A percentile compares a stretch with the other conserved stretches of the same genome.
Evolutionary conservation across 2,888 invertebrate species (phyloP).

Genomic region (Hydraecia micacea): DNA sequence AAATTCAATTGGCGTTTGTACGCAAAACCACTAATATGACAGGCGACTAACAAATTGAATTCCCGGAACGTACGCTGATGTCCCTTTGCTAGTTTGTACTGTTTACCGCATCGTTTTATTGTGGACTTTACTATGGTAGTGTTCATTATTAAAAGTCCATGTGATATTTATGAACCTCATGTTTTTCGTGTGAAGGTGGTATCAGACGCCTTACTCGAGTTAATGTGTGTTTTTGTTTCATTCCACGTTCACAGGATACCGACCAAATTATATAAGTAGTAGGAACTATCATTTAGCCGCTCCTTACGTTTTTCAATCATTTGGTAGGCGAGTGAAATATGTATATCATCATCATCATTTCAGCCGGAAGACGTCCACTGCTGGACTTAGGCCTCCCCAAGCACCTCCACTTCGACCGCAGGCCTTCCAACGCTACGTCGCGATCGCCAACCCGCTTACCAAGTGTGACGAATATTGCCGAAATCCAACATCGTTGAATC

Average conservation of each 20-base stretch:
- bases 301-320: not conserved
- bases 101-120: constrained; percentile 44
- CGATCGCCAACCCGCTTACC: too few species aligned
- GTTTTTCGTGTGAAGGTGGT: not conserved
- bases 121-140: constrained; percentile 1
- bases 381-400: too few species aligned
- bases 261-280: too few species aligned
- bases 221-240: not conserved
- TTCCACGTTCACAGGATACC: not conserved
- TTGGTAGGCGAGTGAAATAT: not conserved
- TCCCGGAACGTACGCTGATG: constrained; percentile 55
- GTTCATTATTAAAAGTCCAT: not conserved
- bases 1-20: constrained; percentile 62
- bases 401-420: too few species aligned
- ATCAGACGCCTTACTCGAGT: not conserved
- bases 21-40: constrained; percentile 66
- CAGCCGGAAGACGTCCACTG: too few species aligned
- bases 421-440: too few species aligned
- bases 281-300: too few species aligned
- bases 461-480: too few species aligned
- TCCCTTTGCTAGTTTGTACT: constrained; percentile 45
- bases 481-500: not conserved
- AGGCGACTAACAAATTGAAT: constrained; percentile 63
- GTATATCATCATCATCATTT: too few species aligned
- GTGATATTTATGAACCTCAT: not conserved